Conservation (phyloP, 1,140 invertebrate genomes). For the Megathymus violae region DNA sequence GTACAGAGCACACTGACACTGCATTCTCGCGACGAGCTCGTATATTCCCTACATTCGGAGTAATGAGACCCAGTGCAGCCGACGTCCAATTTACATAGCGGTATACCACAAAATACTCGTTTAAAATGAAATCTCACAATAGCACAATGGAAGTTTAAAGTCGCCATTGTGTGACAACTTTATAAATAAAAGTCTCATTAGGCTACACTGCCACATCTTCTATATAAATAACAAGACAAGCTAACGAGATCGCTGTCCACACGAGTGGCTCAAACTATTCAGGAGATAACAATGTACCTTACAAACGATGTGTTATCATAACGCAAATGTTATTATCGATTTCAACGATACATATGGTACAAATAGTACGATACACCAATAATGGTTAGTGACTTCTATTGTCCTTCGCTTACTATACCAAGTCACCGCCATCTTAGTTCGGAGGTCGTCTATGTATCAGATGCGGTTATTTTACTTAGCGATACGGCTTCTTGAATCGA, state of each 20-base stretch:
- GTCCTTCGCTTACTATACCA: no score
- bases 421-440: no score
- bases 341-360: not conserved
- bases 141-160: slow-evolving; percentile 76
- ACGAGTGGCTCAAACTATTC: slow-evolving; percentile 38
- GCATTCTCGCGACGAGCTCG: slow-evolving; percentile 8
- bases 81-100: slow-evolving; percentile 76
- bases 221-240: slow-evolving; percentile 63
- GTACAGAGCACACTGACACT: slow-evolving; percentile 7
- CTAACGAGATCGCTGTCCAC: slow-evolving; percentile 60
- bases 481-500: no score
- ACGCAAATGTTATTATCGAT: slow-evolving; percentile 38
- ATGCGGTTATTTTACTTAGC: no score
- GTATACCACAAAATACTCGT: slow-evolving; percentile 68
- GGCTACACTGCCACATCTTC: slow-evolving; percentile 61
- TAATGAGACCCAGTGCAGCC: slow-evolving; percentile 37
- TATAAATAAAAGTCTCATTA: slow-evolving; percentile 82
- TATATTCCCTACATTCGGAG: slow-evolving; percentile 26
- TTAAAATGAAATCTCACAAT: slow-evolving; percentile 78
- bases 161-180: slow-evolving; percentile 69
- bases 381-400: no score
- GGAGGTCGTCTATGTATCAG: no score
- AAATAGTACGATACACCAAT: no score
- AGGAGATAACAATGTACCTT: slow-evolving; percentile 29
- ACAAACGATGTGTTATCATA: slow-evolving; percentile 30